Base-by-base conservation (phyloP, 1,140 invertebrate genomes). In the Megalopta genalis region DNA sequence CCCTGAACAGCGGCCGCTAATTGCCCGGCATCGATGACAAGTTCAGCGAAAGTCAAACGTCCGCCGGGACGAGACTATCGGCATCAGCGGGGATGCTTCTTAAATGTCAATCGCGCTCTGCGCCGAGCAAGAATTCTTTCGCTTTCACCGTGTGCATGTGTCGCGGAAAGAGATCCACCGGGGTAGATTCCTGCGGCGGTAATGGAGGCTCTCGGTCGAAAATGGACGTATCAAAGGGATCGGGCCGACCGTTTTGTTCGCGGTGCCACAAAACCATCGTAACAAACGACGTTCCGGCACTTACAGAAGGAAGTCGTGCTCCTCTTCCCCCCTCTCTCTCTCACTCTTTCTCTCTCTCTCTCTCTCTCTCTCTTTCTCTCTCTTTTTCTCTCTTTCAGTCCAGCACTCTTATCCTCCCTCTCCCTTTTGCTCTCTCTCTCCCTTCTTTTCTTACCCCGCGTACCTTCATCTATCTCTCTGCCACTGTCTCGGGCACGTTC, bases 251-350 rank as follows among this genome's bases (percentile, higher is more conserved):
- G 71, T 73, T 79, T 79, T 74, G 70, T 60, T 73, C 77, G 52
- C 77, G 62, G 62, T 27, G 62, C 52, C 63, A 23, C 62, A 74
- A 74, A 79, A 79, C 70, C 69, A 49, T 74, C 54, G 71, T 66
- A 79, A 79, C 77, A 74, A 81, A 77, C 82, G 67, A 84, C 81
- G 64, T 66, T 46, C 78, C 71, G 67, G 62, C 67, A 66, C 71
- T 85, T 73, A 81, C 72, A 80, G 78, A 67, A 81, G 84, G 74
- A 85, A 85, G 79, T 73, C 66, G 74, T 74, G 65, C 70, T 72
- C 68, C 57, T 52, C 49, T 21, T 52, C 16, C 49, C 18, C 18
- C 18, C 49, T 21, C 18, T 52, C 16, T 52, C 16, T 16, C 16
- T 52, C 49, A 6, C 6, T 52, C 42, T 46, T 9, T 14, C 2